These are phyloP conservation scores for Erethizon dorsatum DNA, from an alignment of 2,797 vertebrate species.

Conservation along the genomic window DNA sequence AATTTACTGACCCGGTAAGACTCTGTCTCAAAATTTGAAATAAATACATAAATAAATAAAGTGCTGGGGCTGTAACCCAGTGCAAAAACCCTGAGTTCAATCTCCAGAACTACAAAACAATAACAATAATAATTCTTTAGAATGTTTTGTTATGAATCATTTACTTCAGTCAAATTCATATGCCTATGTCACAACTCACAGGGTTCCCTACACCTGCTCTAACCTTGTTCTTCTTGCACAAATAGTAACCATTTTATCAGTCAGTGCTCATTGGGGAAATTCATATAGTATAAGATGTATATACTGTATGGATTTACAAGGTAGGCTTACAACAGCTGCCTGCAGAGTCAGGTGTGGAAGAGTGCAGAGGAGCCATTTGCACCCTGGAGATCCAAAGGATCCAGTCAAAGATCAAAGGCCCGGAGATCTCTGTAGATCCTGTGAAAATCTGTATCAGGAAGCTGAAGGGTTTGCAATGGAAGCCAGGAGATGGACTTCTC, in stretches of 20 bases:
- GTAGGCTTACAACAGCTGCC: neutral
- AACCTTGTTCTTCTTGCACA: neutral
- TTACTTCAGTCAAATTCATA: conserved; percentile 15
- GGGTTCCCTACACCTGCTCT: neutral
- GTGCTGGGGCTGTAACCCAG: neutral
- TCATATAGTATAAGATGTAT: neutral
- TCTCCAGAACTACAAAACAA: neutral
- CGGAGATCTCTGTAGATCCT: neutral
- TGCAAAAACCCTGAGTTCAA: neutral
- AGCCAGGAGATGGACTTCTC: neutral
- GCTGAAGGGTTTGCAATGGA: neutral
- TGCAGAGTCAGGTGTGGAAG: neutral
- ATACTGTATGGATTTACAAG: neutral
- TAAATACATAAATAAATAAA: neutral
- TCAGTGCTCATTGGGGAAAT: neutral
- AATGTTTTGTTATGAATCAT: neutral
- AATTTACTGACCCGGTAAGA: neutral
- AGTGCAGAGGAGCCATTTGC: neutral
- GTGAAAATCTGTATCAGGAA: neutral
- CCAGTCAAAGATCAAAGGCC: neutral
- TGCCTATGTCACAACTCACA: neutral
- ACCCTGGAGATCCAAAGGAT: neutral
- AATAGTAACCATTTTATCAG: neutral
- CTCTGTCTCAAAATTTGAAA: neutral
- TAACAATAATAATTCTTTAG: neutral